A percentile compares a stretch with the other conserved stretches of the same genome.
Conservation (phyloP, 2,797 vertebrate genomes). For the Taenioides sp. region DNA sequence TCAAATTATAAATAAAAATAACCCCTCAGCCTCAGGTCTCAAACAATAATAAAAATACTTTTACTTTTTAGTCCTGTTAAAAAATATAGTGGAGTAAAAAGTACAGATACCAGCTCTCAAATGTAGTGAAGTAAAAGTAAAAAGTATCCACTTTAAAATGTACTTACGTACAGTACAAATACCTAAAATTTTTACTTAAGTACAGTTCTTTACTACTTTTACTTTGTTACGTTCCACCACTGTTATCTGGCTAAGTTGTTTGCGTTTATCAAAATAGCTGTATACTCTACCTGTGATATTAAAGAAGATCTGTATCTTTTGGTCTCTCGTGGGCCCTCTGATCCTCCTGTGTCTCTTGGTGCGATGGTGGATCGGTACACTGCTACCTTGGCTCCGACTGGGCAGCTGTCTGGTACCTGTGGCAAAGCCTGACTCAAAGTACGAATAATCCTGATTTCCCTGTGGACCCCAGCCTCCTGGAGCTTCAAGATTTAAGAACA, state of each 20-base stretch:
- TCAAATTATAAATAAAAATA: too few relatives aligned
- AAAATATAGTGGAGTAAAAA: too few relatives aligned
- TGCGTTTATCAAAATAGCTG: background rate
- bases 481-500: slow-evolving; percentile 66
- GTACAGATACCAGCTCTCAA: too few relatives aligned
- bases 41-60: too few relatives aligned
- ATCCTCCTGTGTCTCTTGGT: slow-evolving; percentile 83
- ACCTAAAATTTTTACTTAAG: too few relatives aligned
- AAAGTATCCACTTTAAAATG: too few relatives aligned
- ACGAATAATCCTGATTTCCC: slow-evolving; percentile 89
- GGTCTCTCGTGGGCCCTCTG: slow-evolving; percentile 81
- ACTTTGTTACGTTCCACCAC: too few relatives aligned
- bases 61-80: too few relatives aligned
- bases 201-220: too few relatives aligned
- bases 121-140: too few relatives aligned
- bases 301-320: slow-evolving; percentile 97
- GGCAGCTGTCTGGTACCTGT: slow-evolving; percentile 64
- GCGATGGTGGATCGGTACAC: slow-evolving; percentile 65
- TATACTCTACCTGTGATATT: slow-evolving; percentile 92
- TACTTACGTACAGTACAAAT: too few relatives aligned
- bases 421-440: slow-evolving; percentile 85
- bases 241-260: background rate
- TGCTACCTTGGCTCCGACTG: slow-evolving; percentile 26
- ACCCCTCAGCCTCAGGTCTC: too few relatives aligned
- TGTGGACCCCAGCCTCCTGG: slow-evolving; percentile 87